Evolutionary conservation across 2,113 vertebrate species (phyloP).

Genomic region (Solenodon paradoxus): DNA sequence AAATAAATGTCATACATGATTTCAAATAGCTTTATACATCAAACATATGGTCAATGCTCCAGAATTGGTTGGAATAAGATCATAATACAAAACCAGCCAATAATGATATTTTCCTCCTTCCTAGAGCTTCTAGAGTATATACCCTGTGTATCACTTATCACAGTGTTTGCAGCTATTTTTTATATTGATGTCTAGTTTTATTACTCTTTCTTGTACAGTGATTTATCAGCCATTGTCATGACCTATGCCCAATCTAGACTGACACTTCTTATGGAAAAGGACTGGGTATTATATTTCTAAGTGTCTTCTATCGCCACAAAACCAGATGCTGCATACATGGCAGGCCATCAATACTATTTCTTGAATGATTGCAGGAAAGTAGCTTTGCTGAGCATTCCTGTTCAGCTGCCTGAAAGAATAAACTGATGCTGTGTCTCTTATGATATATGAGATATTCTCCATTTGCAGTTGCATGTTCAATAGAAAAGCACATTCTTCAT

Average conservation of each 20-base stretch:
- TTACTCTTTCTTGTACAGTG: slow-evolving; percentile 3
- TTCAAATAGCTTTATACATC: not conserved
- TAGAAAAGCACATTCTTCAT: not conserved
- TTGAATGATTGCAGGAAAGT: not conserved
- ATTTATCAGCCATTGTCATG: slow-evolving; percentile 36
- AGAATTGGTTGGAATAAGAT: not conserved
- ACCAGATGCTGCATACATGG: not conserved
- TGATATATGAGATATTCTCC: not conserved
- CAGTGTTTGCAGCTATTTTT: not conserved
- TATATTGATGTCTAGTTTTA: slow-evolving; percentile 44
- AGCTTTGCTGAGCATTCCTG: not conserved
- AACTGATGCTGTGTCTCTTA: not conserved
- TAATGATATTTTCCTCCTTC: slow-evolving; percentile 46
- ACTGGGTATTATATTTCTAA: slow-evolving; percentile 27
- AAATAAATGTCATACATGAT: not conserved
- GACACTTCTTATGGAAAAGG: slow-evolving; percentile 23
- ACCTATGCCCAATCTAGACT: not conserved
- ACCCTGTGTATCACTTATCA: slow-evolving; percentile 4
- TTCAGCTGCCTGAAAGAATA: not conserved
- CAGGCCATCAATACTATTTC: not conserved
- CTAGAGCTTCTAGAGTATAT: not conserved
- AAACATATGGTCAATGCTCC: not conserved
- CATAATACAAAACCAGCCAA: not conserved
- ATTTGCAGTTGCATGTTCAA: not conserved
- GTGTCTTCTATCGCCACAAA: not conserved